Evolutionary conservation across 2,113 vertebrate genomes (phyloP), one percentile per base, ranked within the genome.

Genomic region (Cinclus mexicanus): DNA sequence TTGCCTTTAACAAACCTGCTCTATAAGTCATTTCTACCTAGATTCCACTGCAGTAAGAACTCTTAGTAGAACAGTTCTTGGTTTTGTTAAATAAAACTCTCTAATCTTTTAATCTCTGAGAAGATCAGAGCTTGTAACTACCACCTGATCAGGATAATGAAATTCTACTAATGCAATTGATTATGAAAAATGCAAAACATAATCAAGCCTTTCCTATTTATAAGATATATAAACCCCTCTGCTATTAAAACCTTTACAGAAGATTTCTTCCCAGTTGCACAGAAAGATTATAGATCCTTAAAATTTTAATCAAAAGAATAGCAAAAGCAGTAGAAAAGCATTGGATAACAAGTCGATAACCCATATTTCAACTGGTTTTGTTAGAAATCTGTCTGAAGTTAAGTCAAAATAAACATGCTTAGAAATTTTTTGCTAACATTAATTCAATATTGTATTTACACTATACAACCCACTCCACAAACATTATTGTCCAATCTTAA

Each of bases 51-150:
- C 28, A 86, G 41, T 15, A 56, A 50, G 47, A 90, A 76, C n/a
- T 52, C 56, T 53, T 4, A 1, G 26, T 55, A 79, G 57, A 93
- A 92, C 39, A 80, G 57, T 55, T 90, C 64, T 26, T 59, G n/a
- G 72, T 50, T 89, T 95, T 88, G 53, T 71, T 90, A 49, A 91
- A 85, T n/a, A 53, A 81, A 94, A 47, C 24, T 72, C 78, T 50
- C 84, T 96, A 96, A 96, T 95, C 92, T 90, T 92, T 95, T 96
- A 96, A 96, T 96, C 95, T 83, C 69, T 68, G 47, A 94, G 92
- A 41, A 94, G 90, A 95, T 95, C 94, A 97, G 87, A 46, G 83
- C n/a, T 93, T 91, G 64, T 75, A 94, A 78, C 79, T 69, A 90
- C 64, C 95, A 95, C 90, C 94, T 96, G 95, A 96, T 90, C 65